Percentiles rank a stretch among this genome's conserved stretches.
These are phyloP conservation scores for Okapia johnstoni DNA, from an alignment of 2,113 vertebrate species.

Conservation along the genomic window DNA sequence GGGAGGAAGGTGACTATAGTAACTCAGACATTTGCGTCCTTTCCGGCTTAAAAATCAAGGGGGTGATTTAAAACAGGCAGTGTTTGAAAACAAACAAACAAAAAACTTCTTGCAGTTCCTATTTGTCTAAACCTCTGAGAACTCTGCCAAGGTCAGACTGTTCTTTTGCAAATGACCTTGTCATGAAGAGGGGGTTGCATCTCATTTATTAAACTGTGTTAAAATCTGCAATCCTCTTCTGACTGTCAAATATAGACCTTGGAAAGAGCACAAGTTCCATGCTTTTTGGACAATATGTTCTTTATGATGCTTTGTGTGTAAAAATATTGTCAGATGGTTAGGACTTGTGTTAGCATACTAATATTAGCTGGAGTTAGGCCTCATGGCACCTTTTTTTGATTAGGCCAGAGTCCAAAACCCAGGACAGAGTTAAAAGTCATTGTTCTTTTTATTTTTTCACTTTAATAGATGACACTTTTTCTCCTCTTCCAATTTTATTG, in stretches of 20 bases:
- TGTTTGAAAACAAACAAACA: slow-evolving; percentile 31
- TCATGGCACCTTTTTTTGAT: neutral
- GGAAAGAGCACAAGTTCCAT: neutral
- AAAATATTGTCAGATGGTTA: slow-evolving; percentile 35
- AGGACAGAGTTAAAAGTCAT: neutral
- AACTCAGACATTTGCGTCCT: slow-evolving; percentile 32
- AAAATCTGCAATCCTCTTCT: slow-evolving; percentile 21
- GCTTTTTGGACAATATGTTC: neutral
- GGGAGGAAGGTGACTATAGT: slow-evolving; percentile 1
- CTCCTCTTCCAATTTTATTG: neutral
- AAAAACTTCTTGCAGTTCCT: slow-evolving; percentile 33
- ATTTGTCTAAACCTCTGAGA: slow-evolving; percentile 45
- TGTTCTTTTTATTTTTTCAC: neutral
- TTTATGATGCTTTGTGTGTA: slow-evolving; percentile 42
- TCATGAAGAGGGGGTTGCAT: neutral
- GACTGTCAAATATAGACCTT: neutral
- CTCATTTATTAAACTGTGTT: neutral
- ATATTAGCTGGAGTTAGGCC: neutral
- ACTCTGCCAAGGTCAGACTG: slow-evolving; percentile 47
- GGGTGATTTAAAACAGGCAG: slow-evolving; percentile 23
- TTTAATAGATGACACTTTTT: neutral
- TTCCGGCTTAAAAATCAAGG: slow-evolving; percentile 54
- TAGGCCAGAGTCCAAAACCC: neutral
- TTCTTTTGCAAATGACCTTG: slow-evolving; percentile 51
- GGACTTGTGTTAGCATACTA: slow-evolving; percentile 12